phyloP scores from a whole-genome alignment of 2,797 vertebrate genomes.

The Phataginus tetradactyla region DNA sequence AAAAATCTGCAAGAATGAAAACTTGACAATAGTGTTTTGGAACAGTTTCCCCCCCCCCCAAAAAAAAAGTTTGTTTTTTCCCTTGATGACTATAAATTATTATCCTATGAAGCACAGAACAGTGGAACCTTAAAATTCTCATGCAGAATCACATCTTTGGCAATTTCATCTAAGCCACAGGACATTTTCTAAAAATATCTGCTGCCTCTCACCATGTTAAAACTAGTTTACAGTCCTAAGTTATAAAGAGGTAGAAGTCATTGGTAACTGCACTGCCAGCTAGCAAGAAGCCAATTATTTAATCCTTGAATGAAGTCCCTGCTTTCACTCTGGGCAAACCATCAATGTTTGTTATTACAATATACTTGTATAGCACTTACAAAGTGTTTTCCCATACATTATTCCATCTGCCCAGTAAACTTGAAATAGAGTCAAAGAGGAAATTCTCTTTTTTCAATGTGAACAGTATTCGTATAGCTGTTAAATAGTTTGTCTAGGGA shows the following conservation, averaged over 20 bases:
- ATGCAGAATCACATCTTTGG: conserved; percentile 22
- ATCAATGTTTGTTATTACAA: conserved; percentile 35
- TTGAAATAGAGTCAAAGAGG: neutral
- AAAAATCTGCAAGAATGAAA: conserved; percentile 16
- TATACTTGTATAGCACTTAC: neutral
- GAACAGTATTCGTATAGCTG: neutral
- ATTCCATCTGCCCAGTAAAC: neutral
- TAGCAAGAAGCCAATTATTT: conserved; percentile 41
- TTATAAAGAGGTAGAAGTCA: conserved; percentile 37
- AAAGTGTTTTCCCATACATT: neutral
- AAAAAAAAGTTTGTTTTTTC: neutral
- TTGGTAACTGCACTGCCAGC: neutral
- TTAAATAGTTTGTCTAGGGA: neutral
- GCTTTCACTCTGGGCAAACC: conserved; percentile 43
- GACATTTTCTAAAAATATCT: conserved; percentile 57
- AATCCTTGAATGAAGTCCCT: conserved; percentile 36
- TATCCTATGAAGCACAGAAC: neutral
- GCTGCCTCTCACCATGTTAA: neutral
- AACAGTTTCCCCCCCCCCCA: neutral
- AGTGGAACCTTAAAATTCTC: conserved; percentile 26
- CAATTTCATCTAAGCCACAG: conserved; percentile 38
- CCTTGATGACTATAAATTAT: conserved; percentile 3
- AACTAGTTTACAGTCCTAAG: conserved; percentile 13
- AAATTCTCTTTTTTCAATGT: neutral
- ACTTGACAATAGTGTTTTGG: neutral